Conservation (phyloP, 2,113 vertebrate genomes). For the Sinocyclocheilus rhinocerous region DNA sequence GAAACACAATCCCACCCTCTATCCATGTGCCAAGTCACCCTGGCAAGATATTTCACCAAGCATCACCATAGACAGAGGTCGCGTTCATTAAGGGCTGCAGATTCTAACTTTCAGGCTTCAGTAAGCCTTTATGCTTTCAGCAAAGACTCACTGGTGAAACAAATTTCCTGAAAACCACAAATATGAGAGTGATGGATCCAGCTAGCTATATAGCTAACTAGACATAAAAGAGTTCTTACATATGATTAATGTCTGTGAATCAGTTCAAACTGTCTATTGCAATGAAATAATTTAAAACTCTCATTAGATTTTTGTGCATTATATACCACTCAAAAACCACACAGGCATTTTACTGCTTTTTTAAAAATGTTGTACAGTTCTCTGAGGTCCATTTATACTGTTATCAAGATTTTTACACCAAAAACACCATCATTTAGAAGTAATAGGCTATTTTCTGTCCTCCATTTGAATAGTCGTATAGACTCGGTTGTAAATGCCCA, state of each 20-base stretch:
- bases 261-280: neutral
- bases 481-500: no score
- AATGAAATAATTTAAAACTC: neutral
- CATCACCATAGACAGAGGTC: slow-evolving; percentile 35
- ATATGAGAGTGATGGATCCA: neutral
- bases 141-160: neutral
- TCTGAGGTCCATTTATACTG: no score
- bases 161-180: neutral
- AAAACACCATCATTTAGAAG: no score
- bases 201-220: neutral
- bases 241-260: no score
- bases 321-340: no score
- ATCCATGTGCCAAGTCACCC: slow-evolving; percentile 62
- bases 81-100: slow-evolving; percentile 7
- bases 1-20: slow-evolving; percentile 46
- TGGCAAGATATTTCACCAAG: slow-evolving; percentile 47
- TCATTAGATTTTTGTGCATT: no score
- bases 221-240: neutral
- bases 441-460: no score
- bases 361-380: no score
- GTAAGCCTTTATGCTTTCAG: slow-evolving; percentile 13
- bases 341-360: no score
- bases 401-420: no score
- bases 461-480: no score
- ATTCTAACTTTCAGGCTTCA: slow-evolving; percentile 1